phyloP scores from a whole-genome alignment of 1,140 invertebrate genomes.

The Zaprionus ornatus region DNA sequence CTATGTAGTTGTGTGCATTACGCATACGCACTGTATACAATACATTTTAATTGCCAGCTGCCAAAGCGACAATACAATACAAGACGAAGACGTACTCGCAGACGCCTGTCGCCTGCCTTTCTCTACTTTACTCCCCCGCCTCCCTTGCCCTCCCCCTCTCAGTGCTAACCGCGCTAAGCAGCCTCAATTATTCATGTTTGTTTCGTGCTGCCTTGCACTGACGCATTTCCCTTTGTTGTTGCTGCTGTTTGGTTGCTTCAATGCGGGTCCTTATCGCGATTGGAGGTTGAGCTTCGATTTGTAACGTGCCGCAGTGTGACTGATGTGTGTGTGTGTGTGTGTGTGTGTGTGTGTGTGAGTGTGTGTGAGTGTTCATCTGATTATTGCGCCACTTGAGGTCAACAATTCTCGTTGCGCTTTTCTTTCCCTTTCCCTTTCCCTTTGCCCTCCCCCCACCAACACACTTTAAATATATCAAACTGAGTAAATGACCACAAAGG shows the following conservation, averaged over 20 bases:
- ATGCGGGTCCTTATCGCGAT: slow-evolving; percentile 45
- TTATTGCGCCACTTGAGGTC: slow-evolving; percentile 30
- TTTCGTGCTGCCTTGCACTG: slow-evolving; percentile 31
- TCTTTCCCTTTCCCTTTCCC: neutral
- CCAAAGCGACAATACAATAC: slow-evolving; percentile 23
- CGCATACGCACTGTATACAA: slow-evolving; percentile 10
- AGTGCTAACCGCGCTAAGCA: slow-evolving; percentile 29
- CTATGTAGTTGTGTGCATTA: slow-evolving; percentile 4
- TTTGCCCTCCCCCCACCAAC: neutral
- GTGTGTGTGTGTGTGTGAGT: slow-evolving; percentile 16
- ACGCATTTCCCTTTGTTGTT: slow-evolving; percentile 39
- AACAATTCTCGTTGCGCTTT: slow-evolving; percentile 25
- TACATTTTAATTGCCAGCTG: slow-evolving; percentile 36
- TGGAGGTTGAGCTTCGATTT: slow-evolving; percentile 41
- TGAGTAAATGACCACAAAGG: neutral
- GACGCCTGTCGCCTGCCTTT: neutral
- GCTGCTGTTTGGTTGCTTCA: slow-evolving; percentile 8
- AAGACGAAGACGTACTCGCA: neutral
- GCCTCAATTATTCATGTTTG: slow-evolving; percentile 53
- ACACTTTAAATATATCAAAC: slow-evolving; percentile 22
- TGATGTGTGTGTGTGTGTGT: slow-evolving; percentile 9
- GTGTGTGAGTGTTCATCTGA: slow-evolving; percentile 28
- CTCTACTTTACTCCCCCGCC: neutral
- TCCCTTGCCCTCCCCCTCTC: neutral
- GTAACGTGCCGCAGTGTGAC: neutral